These are phyloP conservation scores for Mantis religiosa DNA, from an alignment of 2,888 invertebrate species.

Conservation along the genomic window DNA sequence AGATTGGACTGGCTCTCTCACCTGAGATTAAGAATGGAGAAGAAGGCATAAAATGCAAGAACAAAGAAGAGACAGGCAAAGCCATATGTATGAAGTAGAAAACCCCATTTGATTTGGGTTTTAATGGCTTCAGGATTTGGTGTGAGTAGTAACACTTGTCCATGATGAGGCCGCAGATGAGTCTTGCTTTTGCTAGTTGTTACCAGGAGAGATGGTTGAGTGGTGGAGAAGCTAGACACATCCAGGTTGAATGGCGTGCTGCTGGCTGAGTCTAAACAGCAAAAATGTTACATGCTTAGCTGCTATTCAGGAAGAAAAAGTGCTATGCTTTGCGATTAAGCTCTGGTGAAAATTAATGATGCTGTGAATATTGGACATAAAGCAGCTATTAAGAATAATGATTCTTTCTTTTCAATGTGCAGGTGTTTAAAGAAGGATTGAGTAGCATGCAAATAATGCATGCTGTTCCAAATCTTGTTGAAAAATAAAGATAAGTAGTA, in stretches of 20 bases:
- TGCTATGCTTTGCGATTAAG: background rate
- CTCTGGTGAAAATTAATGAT: background rate
- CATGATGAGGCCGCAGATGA: background rate
- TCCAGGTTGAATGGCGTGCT: background rate
- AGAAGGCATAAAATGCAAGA: slow-evolving; percentile 52
- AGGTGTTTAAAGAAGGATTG: background rate
- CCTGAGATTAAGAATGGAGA: slow-evolving; percentile 53
- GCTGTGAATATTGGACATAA: background rate
- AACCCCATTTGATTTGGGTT: slow-evolving; percentile 49
- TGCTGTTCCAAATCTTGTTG: background rate
- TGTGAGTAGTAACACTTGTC: slow-evolving; percentile 34
- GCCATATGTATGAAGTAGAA: slow-evolving; percentile 53
- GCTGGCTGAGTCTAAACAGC: background rate
- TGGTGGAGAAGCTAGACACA: background rate
- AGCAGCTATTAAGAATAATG: background rate
- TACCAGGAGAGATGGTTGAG: background rate
- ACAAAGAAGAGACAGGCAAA: slow-evolving; percentile 53
- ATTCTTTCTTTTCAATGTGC: background rate
- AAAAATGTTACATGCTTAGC: background rate
- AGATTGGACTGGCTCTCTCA: slow-evolving; percentile 33
- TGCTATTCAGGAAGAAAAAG: background rate
- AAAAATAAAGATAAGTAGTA: background rate
- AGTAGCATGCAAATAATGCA: background rate
- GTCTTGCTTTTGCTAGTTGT: background rate
- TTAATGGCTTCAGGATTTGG: slow-evolving; percentile 43